Conservation (phyloP, 2,797 vertebrate species). For the Crax fasciolata region DNA sequence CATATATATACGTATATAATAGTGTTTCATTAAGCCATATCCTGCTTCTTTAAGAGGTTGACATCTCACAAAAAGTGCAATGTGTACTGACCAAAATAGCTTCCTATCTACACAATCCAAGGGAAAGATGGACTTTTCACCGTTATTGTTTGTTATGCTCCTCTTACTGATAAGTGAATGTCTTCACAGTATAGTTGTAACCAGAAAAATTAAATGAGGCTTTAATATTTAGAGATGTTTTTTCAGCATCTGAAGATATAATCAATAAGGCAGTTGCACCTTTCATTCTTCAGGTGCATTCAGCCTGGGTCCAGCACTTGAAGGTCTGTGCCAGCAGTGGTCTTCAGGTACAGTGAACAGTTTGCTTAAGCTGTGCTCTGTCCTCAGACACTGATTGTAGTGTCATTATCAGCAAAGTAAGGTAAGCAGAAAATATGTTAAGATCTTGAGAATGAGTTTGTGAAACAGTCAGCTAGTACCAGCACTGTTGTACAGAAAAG, state of each 20-base stretch:
- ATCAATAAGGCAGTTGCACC: background rate
- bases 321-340: background rate
- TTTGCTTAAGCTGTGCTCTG: background rate
- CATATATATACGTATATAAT: background rate
- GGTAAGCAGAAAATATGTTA: background rate
- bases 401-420: background rate
- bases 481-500: background rate
- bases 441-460: background rate
- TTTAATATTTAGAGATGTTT: background rate
- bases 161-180: background rate
- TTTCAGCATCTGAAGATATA: background rate
- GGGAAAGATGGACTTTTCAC: background rate
- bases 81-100: background rate
- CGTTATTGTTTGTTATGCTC: background rate
- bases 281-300: background rate
- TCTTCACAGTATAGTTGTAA: background rate
- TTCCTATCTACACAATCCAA: background rate
- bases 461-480: background rate
- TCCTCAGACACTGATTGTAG: background rate
- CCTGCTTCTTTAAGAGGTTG: background rate
- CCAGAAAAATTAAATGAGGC: background rate
- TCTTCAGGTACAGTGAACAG: background rate
- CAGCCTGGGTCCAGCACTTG: background rate
- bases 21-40: background rate
- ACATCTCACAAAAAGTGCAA: background rate